Conservation (phyloP, 2,113 vertebrate species). For the Cavia aperea region DNA sequence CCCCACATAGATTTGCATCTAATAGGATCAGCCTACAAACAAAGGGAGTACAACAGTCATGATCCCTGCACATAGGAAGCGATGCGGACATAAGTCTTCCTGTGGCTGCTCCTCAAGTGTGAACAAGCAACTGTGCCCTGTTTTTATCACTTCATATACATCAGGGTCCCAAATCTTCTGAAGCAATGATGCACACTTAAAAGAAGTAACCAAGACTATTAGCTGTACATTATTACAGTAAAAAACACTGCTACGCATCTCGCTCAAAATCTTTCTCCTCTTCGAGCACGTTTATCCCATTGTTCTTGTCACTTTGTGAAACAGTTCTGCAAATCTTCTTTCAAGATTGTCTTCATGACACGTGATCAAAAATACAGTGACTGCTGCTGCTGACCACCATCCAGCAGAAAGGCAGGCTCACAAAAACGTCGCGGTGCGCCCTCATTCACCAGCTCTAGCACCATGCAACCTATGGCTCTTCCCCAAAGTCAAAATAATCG, state of each 20-base stretch:
- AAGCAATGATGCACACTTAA: conserved; percentile 20
- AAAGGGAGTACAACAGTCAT: background rate
- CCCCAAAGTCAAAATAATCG: background rate
- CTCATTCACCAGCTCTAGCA: background rate
- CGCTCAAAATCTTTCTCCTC: background rate
- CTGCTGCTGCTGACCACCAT: background rate
- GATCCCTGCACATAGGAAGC: background rate
- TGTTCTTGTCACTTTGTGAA: background rate
- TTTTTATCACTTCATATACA: background rate
- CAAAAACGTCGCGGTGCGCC: background rate
- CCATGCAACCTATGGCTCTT: background rate
- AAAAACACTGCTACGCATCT: background rate
- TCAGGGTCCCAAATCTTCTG: background rate
- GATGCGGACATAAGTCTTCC: background rate
- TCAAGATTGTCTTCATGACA: background rate
- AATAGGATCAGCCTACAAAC: background rate
- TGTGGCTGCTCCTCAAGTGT: background rate
- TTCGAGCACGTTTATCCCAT: background rate
- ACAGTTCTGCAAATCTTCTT: background rate
- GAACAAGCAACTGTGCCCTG: background rate
- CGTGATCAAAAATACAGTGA: background rate
- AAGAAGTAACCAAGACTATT: background rate
- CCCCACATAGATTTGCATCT: background rate
- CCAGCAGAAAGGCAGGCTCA: background rate
- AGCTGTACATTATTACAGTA: background rate